phyloP scores from a whole-genome alignment of 2,888 invertebrate species.

The Mylabris sibirica region DNA sequence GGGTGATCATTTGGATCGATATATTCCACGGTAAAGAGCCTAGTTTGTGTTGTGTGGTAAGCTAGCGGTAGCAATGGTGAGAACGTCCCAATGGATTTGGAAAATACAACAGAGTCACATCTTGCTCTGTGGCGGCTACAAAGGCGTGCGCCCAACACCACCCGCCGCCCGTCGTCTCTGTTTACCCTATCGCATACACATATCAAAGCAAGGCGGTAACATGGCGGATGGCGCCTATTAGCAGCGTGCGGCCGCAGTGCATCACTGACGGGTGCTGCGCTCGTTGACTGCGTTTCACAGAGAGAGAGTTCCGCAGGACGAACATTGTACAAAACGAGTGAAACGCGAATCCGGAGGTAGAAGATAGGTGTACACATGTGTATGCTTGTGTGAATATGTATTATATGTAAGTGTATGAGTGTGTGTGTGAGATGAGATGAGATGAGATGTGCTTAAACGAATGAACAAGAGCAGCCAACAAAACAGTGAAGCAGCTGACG shows the following conservation, averaged over 20 bases:
- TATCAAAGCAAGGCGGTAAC: constrained; percentile 50
- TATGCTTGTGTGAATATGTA: background rate
- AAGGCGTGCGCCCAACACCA: constrained; percentile 39
- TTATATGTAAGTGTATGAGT: background rate
- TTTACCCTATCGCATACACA: constrained; percentile 52
- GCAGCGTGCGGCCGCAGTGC: constrained; percentile 51
- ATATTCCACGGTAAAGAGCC: constrained; percentile 35
- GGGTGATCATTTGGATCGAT: constrained; percentile 38
- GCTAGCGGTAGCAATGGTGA: constrained; percentile 30
- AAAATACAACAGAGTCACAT: constrained; percentile 36
- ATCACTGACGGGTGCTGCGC: constrained; percentile 48
- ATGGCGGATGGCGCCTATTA: constrained; percentile 56
- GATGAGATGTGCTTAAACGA: constrained; percentile 22
- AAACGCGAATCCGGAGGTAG: constrained; percentile 44
- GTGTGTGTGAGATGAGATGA: constrained; percentile 25
- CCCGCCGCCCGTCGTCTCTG: constrained; percentile 40
- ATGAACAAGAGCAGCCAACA: constrained; percentile 12
- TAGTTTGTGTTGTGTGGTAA: constrained; percentile 7
- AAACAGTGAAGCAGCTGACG: constrained; percentile 20
- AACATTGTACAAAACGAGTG: constrained; percentile 39
- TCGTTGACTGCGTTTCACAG: constrained; percentile 34
- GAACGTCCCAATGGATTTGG: constrained; percentile 40
- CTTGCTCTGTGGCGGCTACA: constrained; percentile 38
- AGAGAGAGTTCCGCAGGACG: constrained; percentile 47
- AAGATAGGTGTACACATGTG: background rate